phyloP scores from a whole-genome alignment of 1,140 invertebrate genomes.

The Pantala flavescens region DNA sequence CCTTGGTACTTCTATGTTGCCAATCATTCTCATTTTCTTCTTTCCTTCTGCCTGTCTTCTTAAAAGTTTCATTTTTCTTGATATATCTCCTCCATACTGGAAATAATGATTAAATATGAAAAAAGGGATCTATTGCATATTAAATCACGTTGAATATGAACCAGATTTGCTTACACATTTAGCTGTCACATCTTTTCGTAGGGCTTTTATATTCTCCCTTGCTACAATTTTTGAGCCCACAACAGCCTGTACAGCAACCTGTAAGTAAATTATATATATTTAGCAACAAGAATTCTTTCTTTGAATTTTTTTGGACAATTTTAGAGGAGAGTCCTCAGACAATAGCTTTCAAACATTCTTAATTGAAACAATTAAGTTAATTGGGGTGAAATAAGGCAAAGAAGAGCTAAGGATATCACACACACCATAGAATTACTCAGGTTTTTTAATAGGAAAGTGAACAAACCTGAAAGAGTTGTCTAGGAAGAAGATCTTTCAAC shows the following conservation, averaged over 20 bases:
- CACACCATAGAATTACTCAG: too few species aligned
- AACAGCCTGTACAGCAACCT: slow-evolving; percentile 78
- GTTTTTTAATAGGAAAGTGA: not conserved
- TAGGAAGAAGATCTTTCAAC: slow-evolving; percentile 79
- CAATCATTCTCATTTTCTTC: slow-evolving; percentile 80
- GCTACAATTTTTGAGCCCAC: slow-evolving; percentile 74
- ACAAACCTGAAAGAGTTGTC: slow-evolving; percentile 64
- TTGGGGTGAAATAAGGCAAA: too few species aligned
- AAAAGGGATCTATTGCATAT: slow-evolving; percentile 17
- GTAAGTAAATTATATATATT: too few species aligned
- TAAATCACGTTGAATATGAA: slow-evolving; percentile 17
- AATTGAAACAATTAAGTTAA: too few species aligned
- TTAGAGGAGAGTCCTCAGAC: too few species aligned
- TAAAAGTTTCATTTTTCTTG: slow-evolving; percentile 79
- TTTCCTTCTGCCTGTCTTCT: slow-evolving; percentile 86
- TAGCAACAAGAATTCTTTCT: too few species aligned
- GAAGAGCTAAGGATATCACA: too few species aligned
- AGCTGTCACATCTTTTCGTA: slow-evolving; percentile 83
- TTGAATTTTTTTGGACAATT: too few species aligned
- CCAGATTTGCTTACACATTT: slow-evolving; percentile 63
- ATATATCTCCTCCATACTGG: slow-evolving; percentile 88
- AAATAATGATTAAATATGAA: slow-evolving; percentile 33
- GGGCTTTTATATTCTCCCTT: slow-evolving; percentile 77
- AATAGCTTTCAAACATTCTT: too few species aligned
- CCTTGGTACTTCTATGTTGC: slow-evolving; percentile 80